These are phyloP conservation scores for Corythaixoides concolor DNA, from an alignment of 2,113 vertebrate genomes.

Conservation along the genomic window DNA sequence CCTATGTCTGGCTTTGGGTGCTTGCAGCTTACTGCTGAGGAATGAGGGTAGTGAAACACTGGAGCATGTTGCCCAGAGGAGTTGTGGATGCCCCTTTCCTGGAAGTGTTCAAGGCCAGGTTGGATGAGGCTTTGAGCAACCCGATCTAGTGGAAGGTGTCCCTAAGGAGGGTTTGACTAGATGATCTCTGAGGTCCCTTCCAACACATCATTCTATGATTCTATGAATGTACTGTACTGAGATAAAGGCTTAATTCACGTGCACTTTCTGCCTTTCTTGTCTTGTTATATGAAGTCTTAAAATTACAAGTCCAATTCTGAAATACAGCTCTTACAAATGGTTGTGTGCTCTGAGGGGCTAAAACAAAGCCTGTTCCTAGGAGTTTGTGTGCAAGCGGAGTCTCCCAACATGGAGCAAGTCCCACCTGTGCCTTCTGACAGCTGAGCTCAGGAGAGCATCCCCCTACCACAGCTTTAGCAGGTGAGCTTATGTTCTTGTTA, in stretches of 20 bases:
- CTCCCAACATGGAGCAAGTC: not conserved
- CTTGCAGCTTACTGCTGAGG: not conserved
- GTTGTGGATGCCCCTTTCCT: too few relatives aligned
- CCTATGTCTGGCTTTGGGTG: not conserved
- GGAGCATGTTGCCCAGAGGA: too few relatives aligned
- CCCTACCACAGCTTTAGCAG: not conserved
- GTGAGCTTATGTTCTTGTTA: not conserved
- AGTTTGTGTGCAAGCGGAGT: not conserved
- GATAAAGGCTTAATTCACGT: not conserved
- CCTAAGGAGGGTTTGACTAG: too few relatives aligned
- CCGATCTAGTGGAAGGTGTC: too few relatives aligned
- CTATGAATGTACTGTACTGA: not conserved
- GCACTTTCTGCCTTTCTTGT: not conserved
- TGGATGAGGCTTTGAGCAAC: too few relatives aligned
- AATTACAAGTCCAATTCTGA: not conserved
- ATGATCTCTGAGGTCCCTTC: too few relatives aligned
- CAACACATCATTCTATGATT: too few relatives aligned
- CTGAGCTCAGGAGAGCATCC: not conserved
- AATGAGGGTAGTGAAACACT: too few relatives aligned
- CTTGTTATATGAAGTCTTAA: not conserved
- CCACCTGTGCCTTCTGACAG: not conserved
- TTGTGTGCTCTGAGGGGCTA: not conserved
- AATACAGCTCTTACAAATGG: not conserved
- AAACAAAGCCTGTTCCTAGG: not conserved
- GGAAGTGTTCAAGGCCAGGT: too few relatives aligned